A percentile compares a stretch with the other conserved stretches of the same genome.
phyloP scores from a whole-genome alignment of 2,888 invertebrate species.

The Azorinus chamasolen region DNA sequence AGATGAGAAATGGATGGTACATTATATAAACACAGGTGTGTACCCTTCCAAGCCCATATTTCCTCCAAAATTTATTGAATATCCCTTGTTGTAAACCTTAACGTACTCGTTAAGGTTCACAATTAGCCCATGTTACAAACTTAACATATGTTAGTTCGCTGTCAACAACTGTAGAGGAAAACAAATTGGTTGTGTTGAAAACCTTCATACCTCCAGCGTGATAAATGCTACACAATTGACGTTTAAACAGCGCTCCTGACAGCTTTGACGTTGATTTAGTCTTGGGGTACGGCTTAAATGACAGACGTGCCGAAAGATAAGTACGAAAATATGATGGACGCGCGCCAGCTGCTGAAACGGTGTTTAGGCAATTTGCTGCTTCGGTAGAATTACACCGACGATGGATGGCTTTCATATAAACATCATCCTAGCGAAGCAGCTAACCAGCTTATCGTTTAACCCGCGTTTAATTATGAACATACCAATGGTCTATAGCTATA shows the following conservation, averaged over 20 bases:
- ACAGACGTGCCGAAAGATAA: slow-evolving; percentile 63
- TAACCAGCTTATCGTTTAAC: too few relatives aligned
- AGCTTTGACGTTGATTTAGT: slow-evolving; percentile 67
- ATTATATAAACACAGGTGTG: too few relatives aligned
- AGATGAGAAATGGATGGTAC: too few relatives aligned
- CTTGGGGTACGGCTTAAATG: slow-evolving; percentile 48
- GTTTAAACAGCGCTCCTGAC: slow-evolving; percentile 65
- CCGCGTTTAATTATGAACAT: too few relatives aligned
- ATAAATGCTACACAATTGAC: slow-evolving; percentile 65
- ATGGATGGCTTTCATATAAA: too few relatives aligned
- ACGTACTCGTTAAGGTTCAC: not conserved
- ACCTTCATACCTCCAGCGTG: slow-evolving; percentile 64
- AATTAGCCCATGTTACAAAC: slow-evolving; percentile 9
- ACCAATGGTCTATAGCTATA: too few relatives aligned
- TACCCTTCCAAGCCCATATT: too few relatives aligned
- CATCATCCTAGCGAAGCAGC: too few relatives aligned
- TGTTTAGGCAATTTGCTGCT: too few relatives aligned
- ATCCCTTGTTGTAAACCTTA: slow-evolving; percentile 17
- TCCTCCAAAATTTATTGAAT: too few relatives aligned
- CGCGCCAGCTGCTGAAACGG: slow-evolving; percentile 46
- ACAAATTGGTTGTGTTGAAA: slow-evolving; percentile 68
- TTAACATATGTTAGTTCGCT: slow-evolving; percentile 57
- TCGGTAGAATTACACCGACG: too few relatives aligned
- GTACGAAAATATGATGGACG: slow-evolving; percentile 51
- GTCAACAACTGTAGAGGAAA: slow-evolving; percentile 56